A percentile compares a stretch with the other conserved stretches of the same genome.
Conservation (phyloP, 2,113 vertebrate genomes). For the Myiagra hebetior region DNA sequence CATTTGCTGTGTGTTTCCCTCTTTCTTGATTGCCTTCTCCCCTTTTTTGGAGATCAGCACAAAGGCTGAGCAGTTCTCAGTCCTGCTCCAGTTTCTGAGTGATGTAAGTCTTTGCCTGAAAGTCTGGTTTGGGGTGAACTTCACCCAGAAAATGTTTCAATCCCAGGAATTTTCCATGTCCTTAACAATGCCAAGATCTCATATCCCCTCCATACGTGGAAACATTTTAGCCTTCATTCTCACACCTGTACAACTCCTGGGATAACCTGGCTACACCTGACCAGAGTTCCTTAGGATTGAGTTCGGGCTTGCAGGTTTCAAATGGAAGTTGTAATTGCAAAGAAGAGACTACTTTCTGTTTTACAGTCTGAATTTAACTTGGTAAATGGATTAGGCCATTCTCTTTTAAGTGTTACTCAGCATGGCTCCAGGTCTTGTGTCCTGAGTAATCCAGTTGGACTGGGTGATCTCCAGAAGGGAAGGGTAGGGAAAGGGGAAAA, state of each 20-base stretch:
- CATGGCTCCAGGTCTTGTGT: background rate
- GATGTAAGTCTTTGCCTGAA: background rate
- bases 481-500: background rate
- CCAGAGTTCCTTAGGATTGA: background rate
- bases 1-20: background rate
- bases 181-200: background rate
- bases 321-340: background rate
- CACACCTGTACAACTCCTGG: background rate
- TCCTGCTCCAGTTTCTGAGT: background rate
- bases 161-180: background rate
- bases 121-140: background rate
- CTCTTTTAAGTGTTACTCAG: background rate
- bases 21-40: background rate
- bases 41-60: background rate
- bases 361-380: fast-evolving
- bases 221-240: background rate
- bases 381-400: background rate
- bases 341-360: background rate
- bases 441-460: background rate
- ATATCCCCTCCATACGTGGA: background rate
- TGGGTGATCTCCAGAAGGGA: background rate
- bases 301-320: background rate
- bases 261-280: background rate
- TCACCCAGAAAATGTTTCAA: background rate
- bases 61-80: background rate